These are phyloP conservation scores for Drosophila mojavensis DNA, from an alignment of 1,140 invertebrate species.

Conservation along the genomic window DNA sequence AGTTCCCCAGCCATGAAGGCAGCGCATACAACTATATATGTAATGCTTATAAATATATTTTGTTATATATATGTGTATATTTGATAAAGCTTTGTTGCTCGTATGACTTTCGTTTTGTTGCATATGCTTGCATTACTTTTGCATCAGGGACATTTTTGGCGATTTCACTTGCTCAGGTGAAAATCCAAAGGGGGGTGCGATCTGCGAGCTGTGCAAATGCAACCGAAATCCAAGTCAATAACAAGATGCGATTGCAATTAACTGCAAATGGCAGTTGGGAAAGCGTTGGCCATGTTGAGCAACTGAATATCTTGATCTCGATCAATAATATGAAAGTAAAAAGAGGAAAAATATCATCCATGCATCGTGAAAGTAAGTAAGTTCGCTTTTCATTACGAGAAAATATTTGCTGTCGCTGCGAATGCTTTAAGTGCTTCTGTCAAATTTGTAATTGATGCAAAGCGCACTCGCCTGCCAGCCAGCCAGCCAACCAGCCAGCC, in stretches of 20 bases:
- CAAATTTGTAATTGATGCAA: slow-evolving; percentile 76
- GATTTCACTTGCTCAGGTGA: slow-evolving; percentile 58
- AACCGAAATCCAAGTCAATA: slow-evolving; percentile 50
- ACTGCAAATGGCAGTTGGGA: slow-evolving; percentile 69
- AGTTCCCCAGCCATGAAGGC: slow-evolving; percentile 53
- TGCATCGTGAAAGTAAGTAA: slow-evolving; percentile 73
- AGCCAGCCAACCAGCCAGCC: background rate
- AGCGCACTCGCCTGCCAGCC: slow-evolving; percentile 22
- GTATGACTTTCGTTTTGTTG: slow-evolving; percentile 70
- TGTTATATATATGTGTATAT: no score
- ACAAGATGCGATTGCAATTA: slow-evolving; percentile 52
- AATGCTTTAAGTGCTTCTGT: slow-evolving; percentile 63
- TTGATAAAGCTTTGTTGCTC: slow-evolving; percentile 18
- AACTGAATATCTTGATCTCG: slow-evolving; percentile 59
- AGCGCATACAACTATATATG: slow-evolving; percentile 49
- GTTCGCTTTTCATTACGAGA: slow-evolving; percentile 68
- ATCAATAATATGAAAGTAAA: slow-evolving; percentile 81
- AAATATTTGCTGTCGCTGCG: slow-evolving; percentile 34
- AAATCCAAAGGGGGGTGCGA: slow-evolving; percentile 20
- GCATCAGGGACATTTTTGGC: slow-evolving; percentile 64
- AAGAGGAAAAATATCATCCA: slow-evolving; percentile 40
- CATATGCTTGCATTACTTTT: no score
- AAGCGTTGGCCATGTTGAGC: slow-evolving; percentile 61
- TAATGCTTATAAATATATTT: no score
- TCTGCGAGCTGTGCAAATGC: slow-evolving; percentile 14